phyloP scores from a whole-genome alignment of 2,888 invertebrate genomes.

The Flexamia atlantica region DNA sequence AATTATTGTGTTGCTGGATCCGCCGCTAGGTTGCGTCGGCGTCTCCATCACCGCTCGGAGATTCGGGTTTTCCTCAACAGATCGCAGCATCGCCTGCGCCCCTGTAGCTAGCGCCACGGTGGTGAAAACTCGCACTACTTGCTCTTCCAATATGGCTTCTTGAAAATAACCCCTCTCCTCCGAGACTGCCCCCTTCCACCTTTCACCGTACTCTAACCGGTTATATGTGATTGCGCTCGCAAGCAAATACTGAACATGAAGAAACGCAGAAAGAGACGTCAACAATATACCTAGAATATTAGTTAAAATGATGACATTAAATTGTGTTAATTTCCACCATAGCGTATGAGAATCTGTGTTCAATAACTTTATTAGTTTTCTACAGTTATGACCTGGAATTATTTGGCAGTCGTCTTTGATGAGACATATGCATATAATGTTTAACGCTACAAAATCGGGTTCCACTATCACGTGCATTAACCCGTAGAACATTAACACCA shows the following conservation, averaged over 20 bases:
- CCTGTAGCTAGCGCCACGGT: slow-evolving; percentile 38
- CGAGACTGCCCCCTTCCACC: neutral
- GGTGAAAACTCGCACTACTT: slow-evolving; percentile 17
- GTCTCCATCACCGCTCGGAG: neutral
- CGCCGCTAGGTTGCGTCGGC: slow-evolving; percentile 4
- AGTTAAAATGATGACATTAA: too few relatives aligned
- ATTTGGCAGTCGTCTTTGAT: too few relatives aligned
- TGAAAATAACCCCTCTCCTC: slow-evolving; percentile 16
- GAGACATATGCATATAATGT: too few relatives aligned
- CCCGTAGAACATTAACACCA: too few relatives aligned
- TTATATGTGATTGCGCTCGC: neutral
- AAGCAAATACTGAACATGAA: slow-evolving; percentile 16
- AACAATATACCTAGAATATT: too few relatives aligned
- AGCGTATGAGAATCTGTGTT: too few relatives aligned
- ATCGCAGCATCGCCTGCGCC: neutral
- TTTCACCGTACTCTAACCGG: slow-evolving; percentile 5
- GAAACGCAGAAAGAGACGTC: neutral
- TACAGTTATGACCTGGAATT: too few relatives aligned
- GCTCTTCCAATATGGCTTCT: slow-evolving; percentile 52
- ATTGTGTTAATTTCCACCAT: too few relatives aligned
- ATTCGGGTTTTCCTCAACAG: neutral
- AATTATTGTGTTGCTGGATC: neutral
- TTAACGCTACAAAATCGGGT: too few relatives aligned
- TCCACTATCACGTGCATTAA: too few relatives aligned
- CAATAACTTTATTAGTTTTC: too few relatives aligned